phyloP scores from a whole-genome alignment of 1,140 invertebrate species.

The Thaumatotibia leucotreta region DNA sequence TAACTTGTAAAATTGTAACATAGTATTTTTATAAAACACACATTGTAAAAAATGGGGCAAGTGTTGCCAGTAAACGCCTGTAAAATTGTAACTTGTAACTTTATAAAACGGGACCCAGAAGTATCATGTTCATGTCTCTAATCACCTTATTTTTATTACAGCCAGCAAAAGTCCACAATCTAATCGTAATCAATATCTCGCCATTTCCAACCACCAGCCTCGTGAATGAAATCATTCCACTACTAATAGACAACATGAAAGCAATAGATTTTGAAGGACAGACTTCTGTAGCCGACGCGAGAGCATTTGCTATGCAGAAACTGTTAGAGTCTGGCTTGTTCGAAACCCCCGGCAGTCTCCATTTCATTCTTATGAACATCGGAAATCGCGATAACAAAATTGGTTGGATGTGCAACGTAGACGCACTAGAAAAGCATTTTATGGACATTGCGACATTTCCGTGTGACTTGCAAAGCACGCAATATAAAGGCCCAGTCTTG shows the following conservation, averaged over 20 bases:
- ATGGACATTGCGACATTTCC: constrained; percentile 80
- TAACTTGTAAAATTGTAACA: no score
- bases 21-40: no score
- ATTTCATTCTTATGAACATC: constrained; percentile 49
- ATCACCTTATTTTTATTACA: constrained; percentile 54
- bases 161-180: constrained; percentile 84
- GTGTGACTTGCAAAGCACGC: constrained; percentile 41
- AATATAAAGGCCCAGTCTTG: constrained; percentile 80
- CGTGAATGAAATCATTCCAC: constrained; percentile 72
- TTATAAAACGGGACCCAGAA: no score
- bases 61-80: no score
- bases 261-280: constrained; percentile 69
- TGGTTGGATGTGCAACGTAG: constrained; percentile 49
- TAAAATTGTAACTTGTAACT: no score
- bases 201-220: constrained; percentile 79
- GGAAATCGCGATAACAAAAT: constrained; percentile 29
- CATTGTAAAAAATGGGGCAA: no score
- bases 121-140: background rate
- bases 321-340: constrained; percentile 30
- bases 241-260: constrained; percentile 78
- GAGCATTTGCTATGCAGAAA: constrained; percentile 73
- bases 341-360: constrained; percentile 16
- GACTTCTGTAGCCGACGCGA: constrained; percentile 75
- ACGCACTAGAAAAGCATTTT: constrained; percentile 37
- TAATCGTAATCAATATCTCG: constrained; percentile 90